phyloP scores from a whole-genome alignment of 2,797 vertebrate genomes.

The Malacoctenus gilli region DNA sequence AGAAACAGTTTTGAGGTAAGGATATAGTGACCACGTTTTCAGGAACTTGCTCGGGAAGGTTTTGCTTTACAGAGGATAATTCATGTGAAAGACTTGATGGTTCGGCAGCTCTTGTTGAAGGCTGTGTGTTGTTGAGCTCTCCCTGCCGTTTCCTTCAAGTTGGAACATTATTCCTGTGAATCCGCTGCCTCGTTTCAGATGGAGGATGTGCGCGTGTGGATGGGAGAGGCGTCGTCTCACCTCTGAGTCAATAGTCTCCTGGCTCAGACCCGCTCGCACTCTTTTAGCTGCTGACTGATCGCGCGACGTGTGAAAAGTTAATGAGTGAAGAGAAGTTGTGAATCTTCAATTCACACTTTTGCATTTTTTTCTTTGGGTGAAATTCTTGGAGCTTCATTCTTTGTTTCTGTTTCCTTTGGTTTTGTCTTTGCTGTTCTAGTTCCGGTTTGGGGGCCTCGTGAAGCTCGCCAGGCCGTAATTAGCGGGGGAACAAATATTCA shows the following conservation, averaged over 20 bases:
- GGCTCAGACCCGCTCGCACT: background rate
- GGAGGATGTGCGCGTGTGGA: background rate
- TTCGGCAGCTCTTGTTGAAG: background rate
- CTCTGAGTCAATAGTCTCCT: conserved; percentile 7
- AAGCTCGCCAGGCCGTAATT: too few species aligned
- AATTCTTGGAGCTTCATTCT: too few species aligned
- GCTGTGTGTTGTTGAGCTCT: conserved; percentile 10
- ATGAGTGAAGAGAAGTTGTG: conserved; percentile 37
- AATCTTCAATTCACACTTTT: conserved; percentile 26
- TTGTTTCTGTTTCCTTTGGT: background rate
- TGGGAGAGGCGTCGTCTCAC: conserved; percentile 19
- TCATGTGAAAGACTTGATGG: conserved; percentile 5
- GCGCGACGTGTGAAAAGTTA: conserved; percentile 43
- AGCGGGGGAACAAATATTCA: too few species aligned
- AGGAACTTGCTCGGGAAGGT: too few species aligned
- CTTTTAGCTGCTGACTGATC: background rate
- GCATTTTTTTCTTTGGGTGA: background rate
- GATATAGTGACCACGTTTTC: too few species aligned
- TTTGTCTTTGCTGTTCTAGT: too few species aligned
- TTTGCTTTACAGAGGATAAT: too few species aligned
- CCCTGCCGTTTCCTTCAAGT: background rate
- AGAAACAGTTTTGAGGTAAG: too few species aligned
- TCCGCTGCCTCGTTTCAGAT: conserved; percentile 5
- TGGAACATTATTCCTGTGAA: background rate
- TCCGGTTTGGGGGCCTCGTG: too few species aligned